Conservation (phyloP, 2,888 invertebrate genomes). For the Kuschelorhynchus macadamiae region DNA sequence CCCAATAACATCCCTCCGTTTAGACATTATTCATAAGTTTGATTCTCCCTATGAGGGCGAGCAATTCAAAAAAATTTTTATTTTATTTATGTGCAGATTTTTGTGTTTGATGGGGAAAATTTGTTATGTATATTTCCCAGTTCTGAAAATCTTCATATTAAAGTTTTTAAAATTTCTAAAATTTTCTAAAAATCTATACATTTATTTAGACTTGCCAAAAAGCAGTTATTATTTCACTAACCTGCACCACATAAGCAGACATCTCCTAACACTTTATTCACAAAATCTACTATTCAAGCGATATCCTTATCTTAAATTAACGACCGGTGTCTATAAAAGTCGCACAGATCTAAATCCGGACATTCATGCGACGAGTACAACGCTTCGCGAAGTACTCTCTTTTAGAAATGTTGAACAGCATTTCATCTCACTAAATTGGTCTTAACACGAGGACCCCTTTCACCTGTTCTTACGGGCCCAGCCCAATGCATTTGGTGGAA, state of each 20-base stretch:
- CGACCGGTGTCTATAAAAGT: slow-evolving; percentile 13
- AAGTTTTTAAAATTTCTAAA: too few species aligned
- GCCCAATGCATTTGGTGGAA: slow-evolving; percentile 53
- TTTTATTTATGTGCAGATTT: too few species aligned
- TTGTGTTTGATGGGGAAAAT: too few species aligned
- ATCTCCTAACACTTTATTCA: slow-evolving; percentile 17
- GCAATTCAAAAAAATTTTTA: too few species aligned
- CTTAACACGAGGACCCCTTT: slow-evolving; percentile 59
- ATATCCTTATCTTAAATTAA: not conserved
- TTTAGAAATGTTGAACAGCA: slow-evolving; percentile 65
- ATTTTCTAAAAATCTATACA: too few species aligned
- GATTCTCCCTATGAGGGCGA: too few species aligned
- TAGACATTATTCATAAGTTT: too few species aligned
- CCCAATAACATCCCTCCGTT: too few species aligned
- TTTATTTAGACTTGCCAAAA: too few species aligned
- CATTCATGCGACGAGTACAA: slow-evolving; percentile 30
- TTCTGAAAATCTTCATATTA: too few species aligned
- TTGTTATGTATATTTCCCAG: too few species aligned
- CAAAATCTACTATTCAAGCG: slow-evolving; percentile 11
- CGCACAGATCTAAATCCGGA: slow-evolving; percentile 28
- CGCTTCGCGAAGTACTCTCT: slow-evolving; percentile 63
- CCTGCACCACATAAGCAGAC: slow-evolving; percentile 36
- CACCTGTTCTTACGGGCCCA: slow-evolving; percentile 60
- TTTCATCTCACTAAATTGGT: slow-evolving; percentile 60
- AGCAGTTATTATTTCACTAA: too few species aligned